phyloP scores from a whole-genome alignment of 2,113 vertebrate genomes.

The Mionectes macconnelli region DNA sequence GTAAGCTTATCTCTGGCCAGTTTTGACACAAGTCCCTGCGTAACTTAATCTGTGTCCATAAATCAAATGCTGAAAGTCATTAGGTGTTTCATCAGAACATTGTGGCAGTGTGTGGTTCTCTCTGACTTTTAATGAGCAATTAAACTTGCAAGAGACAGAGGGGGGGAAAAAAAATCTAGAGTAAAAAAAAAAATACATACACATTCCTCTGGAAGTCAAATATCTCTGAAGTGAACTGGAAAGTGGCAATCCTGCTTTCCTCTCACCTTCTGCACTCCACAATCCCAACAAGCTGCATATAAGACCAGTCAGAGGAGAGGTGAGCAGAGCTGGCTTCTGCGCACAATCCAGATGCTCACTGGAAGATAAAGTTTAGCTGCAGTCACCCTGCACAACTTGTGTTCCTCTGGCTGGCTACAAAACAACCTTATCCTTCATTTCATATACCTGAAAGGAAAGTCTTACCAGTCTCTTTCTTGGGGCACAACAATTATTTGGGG shows the following conservation, averaged over 20 bases:
- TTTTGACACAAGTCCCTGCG: slow-evolving; percentile 27
- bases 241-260: neutral
- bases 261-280: neutral
- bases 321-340: neutral
- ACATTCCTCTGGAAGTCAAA: neutral
- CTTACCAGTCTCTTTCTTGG: neutral
- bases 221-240: neutral
- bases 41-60: slow-evolving; percentile 44
- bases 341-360: neutral
- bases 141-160: slow-evolving; percentile 20
- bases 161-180: neutral
- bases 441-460: neutral
- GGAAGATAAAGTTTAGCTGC: neutral
- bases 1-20: slow-evolving; percentile 38
- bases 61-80: slow-evolving; percentile 64
- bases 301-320: neutral
- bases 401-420: neutral
- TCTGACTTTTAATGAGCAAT: slow-evolving; percentile 55
- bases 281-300: neutral
- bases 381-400: neutral
- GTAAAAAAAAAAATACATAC: neutral
- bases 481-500: neutral
- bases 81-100: slow-evolving; percentile 49
- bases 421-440: neutral
- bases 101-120: neutral